phyloP scores from a whole-genome alignment of 2,797 vertebrate species.

The Champsocephalus esox region DNA sequence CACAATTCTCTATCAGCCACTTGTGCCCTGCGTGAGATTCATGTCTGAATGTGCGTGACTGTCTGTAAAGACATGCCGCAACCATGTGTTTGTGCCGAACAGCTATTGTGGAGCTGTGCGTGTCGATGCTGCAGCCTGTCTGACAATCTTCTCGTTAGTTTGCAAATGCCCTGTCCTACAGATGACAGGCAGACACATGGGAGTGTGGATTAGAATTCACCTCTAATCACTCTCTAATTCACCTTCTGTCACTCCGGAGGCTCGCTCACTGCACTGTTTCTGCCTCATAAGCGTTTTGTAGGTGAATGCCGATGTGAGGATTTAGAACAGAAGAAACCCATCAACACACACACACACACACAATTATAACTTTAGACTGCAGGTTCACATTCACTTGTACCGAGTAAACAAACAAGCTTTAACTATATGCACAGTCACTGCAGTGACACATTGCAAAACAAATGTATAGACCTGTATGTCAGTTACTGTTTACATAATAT shows the following conservation, averaged over 20 bases:
- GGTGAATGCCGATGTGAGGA: slow-evolving; percentile 71
- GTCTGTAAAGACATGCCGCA: slow-evolving; percentile 11
- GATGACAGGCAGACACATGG: slow-evolving; percentile 74
- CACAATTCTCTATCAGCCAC: not conserved
- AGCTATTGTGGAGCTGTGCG: slow-evolving; percentile 25
- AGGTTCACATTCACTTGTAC: slow-evolving; percentile 22
- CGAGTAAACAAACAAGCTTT: slow-evolving; percentile 3
- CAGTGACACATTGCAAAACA: not conserved
- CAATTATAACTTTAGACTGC: slow-evolving; percentile 8
- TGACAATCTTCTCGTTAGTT: slow-evolving; percentile 63
- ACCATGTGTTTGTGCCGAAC: slow-evolving; percentile 10
- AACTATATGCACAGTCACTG: not conserved
- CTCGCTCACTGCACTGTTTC: slow-evolving; percentile 59
- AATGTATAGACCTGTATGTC: not conserved
- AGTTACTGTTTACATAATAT: slow-evolving; percentile 1
- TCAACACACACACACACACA: not conserved
- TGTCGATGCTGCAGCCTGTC: slow-evolving; percentile 42
- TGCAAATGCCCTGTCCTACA: slow-evolving; percentile 65
- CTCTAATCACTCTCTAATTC: slow-evolving; percentile 77
- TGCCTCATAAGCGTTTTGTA: slow-evolving; percentile 71
- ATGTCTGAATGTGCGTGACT: slow-evolving; percentile 8
- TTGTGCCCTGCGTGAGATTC: slow-evolving; percentile 6
- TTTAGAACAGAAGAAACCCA: slow-evolving; percentile 29
- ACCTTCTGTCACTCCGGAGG: slow-evolving; percentile 69
- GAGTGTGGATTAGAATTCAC: slow-evolving; percentile 79